Evolutionary conservation across 2,113 vertebrate species (phyloP), one percentile per base, ranked within the genome.

Genomic region (Chloebia gouldiae): DNA sequence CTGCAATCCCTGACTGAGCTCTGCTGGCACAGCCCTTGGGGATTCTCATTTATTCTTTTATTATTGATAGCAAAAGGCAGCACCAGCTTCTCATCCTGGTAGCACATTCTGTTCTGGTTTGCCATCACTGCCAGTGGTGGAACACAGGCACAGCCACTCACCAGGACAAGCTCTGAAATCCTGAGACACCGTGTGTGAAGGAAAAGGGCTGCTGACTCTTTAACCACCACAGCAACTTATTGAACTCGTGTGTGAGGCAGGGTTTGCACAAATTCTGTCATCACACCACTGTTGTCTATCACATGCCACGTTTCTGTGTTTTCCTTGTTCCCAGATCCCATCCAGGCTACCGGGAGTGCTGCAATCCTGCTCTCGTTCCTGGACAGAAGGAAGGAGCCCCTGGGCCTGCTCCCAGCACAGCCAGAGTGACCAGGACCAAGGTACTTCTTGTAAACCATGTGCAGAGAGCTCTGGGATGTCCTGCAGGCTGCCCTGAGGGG

Each of bases 351-450:
- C 10, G 83, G 96, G 35, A 97, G 95, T 70, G 97, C 95, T 5
- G 92, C 91, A 6, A 98, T 98, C 96, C 95, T 98, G n/a, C 95
- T 90, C 86, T 95, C 95, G 12, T 96, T 98, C 92, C 88, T 97
- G 60, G 89, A 75, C 37, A 93, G 51, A 98, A 97, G 97, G 97
- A 90, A 84, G 91, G 3, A 51, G n/a, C 28, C 42, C 40, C 84
- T 19, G 20, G 6, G 30, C 24, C 94, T 35, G 68, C 47, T 37
- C 59, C 27, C 25, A 63, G 80, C 78, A 7, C 63, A 7, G 91
- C 75, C 14, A 9, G 17, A 27, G 21, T 22, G 11, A 49, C 8
- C 15, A 1, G 15, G 27, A 27, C 25, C 13, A 27, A 59, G 57
- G 31, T 6, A 2, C 8, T 15, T 11, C 6, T 3, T 50, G 75